phyloP scores from a whole-genome alignment of 2,888 invertebrate genomes.

The Hipparchia sbordonii region DNA sequence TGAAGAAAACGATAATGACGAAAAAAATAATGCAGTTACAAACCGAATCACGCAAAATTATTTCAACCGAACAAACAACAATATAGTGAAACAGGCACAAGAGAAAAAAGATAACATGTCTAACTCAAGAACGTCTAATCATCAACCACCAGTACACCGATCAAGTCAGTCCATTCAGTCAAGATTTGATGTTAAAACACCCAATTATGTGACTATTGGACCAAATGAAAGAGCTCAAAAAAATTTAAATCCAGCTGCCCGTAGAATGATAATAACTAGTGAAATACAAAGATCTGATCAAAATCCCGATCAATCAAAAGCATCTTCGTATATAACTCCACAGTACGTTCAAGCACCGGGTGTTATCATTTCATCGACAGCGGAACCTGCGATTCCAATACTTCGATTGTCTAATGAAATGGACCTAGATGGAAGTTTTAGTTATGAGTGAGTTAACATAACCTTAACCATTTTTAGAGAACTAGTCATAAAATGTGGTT shows the following conservation, averaged over 20 bases:
- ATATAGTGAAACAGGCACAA: conserved; percentile 30
- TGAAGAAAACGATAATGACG: conserved; percentile 55
- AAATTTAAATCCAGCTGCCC: conserved; percentile 50
- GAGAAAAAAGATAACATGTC: conserved; percentile 56
- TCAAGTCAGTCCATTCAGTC: neutral
- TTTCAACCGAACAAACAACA: conserved; percentile 53
- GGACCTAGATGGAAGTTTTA: conserved; percentile 81
- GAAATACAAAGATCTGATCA: conserved; percentile 60
- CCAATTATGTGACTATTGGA: conserved; percentile 54
- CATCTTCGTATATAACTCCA: conserved; percentile 54
- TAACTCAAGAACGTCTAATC: conserved; percentile 50
- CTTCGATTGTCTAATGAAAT: conserved; percentile 80
- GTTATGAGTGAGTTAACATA: conserved; percentile 77
- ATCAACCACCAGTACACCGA: conserved; percentile 57
- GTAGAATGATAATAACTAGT: conserved; percentile 63
- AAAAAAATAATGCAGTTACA: conserved; percentile 45
- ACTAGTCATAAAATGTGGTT: neutral
- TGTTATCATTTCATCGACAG: conserved; percentile 66
- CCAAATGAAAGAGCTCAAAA: conserved; percentile 50
- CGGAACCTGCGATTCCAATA: conserved; percentile 78
- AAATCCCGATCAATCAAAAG: conserved; percentile 60
- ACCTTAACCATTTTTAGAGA: neutral
- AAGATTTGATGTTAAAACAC: conserved; percentile 40
- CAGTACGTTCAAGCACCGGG: conserved; percentile 63
- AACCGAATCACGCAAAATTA: conserved; percentile 40